Base-by-base conservation (phyloP, 2,113 vertebrate genomes). In the Camelus dromedarius region DNA sequence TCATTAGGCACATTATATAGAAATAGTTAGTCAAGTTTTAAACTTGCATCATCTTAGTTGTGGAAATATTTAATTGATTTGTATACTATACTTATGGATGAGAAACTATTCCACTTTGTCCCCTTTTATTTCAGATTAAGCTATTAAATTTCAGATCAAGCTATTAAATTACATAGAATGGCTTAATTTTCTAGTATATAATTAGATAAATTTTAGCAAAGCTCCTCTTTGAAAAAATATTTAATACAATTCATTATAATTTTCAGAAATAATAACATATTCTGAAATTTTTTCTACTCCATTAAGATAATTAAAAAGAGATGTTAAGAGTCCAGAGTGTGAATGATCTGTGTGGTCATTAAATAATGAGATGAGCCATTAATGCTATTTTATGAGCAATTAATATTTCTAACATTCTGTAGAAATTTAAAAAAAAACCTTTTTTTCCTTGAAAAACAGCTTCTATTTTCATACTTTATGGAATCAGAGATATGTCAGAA, bases 61-160 rank as follows among this genome's bases (percentile, higher is more conserved):
- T 56, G n/a, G 18, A 66, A 96, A 76, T 91, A 8, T 32, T 4
- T 69, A 26, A 5, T 80, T 88, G n/a, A 10, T 95, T 72, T 77
- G 38, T 82, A 30, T 67, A 16, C 54, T 73, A 28, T 92, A 52
- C 3, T 87, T 88, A 32, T 24, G 30, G 66, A 60, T 46, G 70
- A 88, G 32, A 88, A 35, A 67, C 42, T 86, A 60, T 88, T 82
- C 62, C 30, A 66, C 64, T 83, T 76, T n/a, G 8, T 54, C 50
- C n/a, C 12, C 60, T 73, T 95, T 95, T 86, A 92, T 60, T 76
- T 62, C 89, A 48, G n/a, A 58, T 67, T 91, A 93, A 81, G 14
- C 28, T 92, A 83, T 46, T 95, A 81, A 95, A 89, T 60, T 76
- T 62, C 89, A 48, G n/a, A 58, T 67, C 88, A 93, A 81, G 14